A percentile compares a stretch with the other conserved stretches of the same genome.
Conservation (phyloP, 1,140 invertebrate genomes). For the Drosophila malerkotliana region DNA sequence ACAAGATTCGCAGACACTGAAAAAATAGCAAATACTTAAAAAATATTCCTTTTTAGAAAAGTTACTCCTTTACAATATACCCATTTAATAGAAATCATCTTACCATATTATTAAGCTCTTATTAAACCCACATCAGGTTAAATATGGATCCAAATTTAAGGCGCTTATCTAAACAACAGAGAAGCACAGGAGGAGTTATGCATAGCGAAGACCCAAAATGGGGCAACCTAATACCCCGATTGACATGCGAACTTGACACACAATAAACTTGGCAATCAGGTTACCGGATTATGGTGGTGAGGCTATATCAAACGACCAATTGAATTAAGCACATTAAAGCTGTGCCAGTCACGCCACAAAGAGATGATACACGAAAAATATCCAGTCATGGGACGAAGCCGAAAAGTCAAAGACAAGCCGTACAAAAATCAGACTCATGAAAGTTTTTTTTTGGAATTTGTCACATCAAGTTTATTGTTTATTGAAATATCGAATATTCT, state of each 20-base stretch:
- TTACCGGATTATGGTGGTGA: slow-evolving; percentile 58
- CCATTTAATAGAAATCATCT: not conserved
- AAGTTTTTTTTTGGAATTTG: slow-evolving; percentile 27
- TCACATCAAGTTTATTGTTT: slow-evolving; percentile 76
- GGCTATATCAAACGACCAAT: slow-evolving; percentile 44
- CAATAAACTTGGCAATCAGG: slow-evolving; percentile 63
- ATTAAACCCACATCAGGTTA: not conserved
- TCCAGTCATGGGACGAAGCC: not conserved
- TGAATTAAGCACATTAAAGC: slow-evolving; percentile 72
- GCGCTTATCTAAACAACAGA: slow-evolving; percentile 17
- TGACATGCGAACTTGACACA: slow-evolving; percentile 51
- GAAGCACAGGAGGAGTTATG: not conserved
- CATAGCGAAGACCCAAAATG: slow-evolving; percentile 8
- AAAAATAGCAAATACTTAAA: too few relatives aligned
- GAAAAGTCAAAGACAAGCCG: not conserved
- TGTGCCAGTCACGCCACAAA: slow-evolving; percentile 27
- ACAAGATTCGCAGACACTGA: not conserved
- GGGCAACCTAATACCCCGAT: slow-evolving; percentile 47
- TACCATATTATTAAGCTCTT: not conserved
- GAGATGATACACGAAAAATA: slow-evolving; percentile 7
- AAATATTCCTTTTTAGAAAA: too few relatives aligned
- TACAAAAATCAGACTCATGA: too few relatives aligned
- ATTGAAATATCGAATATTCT: slow-evolving; percentile 70
- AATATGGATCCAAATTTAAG: slow-evolving; percentile 24
- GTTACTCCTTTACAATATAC: not conserved